Evolutionary conservation across 2,797 vertebrate species (phyloP), one percentile per base, ranked within the genome.

Genomic region (Myiotriccus ornatus): DNA sequence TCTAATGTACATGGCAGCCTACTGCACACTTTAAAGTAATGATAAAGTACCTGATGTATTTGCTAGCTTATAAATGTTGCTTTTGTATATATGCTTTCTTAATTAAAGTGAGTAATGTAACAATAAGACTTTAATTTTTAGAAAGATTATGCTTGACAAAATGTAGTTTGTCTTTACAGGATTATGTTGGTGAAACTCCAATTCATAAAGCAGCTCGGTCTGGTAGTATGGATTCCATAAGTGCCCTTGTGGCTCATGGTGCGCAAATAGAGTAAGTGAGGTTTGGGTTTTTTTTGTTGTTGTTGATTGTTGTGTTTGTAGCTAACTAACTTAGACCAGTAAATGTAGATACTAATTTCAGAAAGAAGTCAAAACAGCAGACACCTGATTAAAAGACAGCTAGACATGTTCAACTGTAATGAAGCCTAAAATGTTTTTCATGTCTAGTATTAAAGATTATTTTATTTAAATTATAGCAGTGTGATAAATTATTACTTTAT

Each of bases 161-260:
- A 95, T 94, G 57, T 85, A 92, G 93, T 93, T 82, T 97, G 59
- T 96, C 94, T 93, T 97, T 97, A 34, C 97, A 99, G 99, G 99
- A 99, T 97, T 98, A 98, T 97, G 98, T 99, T 89, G 99, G 99
- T 59, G 99, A 99, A 98, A 98, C 99, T 94, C 98, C 99, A 81
- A 97, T 99, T 96, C 99, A 99, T 97, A 99, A 99, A 98, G 99
- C 99, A 23, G 99, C 99, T 96, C 98, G 99, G 28, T 98, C 99
- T 93, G 99, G 99, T 97, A 99, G 99, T 98, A 97, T 99, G 97
- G 99, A 99, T 97, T 99, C 99, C 97, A 95, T 99, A 97, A 98
- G 98, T 97, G 98, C 98, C 80, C 98, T 99, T 97, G 97, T 99
- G 98, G 98, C 98, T 91, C 98, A 98, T 87, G 99, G 99, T 89